phyloP scores from a whole-genome alignment of 2,797 vertebrate species.

The Amblyopsis hoosieri region DNA sequence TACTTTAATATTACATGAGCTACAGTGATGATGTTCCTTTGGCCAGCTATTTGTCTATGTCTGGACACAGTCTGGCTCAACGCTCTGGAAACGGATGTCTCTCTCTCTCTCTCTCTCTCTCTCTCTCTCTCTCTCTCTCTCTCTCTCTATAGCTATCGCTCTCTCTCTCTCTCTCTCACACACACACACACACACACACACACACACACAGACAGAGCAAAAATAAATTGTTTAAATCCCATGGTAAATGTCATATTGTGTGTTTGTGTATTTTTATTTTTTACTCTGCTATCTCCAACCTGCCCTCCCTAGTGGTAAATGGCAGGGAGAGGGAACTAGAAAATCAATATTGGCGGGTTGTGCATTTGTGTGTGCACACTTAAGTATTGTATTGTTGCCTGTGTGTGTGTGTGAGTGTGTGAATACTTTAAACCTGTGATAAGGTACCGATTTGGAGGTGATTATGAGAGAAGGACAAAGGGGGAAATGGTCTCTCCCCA shows the following conservation, averaged over 20 bases:
- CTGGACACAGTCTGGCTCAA: neutral
- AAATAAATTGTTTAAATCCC: constrained; percentile 10
- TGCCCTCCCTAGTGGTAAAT: constrained; percentile 15
- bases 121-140: neutral
- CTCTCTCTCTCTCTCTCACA: neutral
- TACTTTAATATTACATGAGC: constrained; percentile 3
- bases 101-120: neutral
- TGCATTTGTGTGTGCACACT: constrained; percentile 11
- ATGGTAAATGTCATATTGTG: constrained; percentile 11
- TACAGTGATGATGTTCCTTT: neutral
- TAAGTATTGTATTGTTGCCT: constrained; percentile 28
- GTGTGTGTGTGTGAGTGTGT: constrained; percentile 4
- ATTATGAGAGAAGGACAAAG: constrained; percentile 42
- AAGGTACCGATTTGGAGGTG: constrained; percentile 44
- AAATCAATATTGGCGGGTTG: constrained; percentile 3
- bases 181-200: neutral
- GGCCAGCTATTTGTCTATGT: constrained; percentile 1
- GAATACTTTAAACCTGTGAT: constrained; percentile 31
- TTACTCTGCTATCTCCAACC: constrained; percentile 13
- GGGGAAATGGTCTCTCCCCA: constrained; percentile 31
- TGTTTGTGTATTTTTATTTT: constrained; percentile 9
- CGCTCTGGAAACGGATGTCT: neutral
- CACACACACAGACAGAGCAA: neutral
- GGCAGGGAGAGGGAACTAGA: neutral
- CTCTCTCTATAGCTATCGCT: neutral